phyloP scores from a whole-genome alignment of 2,888 invertebrate genomes.

The Eilema griseolum region DNA sequence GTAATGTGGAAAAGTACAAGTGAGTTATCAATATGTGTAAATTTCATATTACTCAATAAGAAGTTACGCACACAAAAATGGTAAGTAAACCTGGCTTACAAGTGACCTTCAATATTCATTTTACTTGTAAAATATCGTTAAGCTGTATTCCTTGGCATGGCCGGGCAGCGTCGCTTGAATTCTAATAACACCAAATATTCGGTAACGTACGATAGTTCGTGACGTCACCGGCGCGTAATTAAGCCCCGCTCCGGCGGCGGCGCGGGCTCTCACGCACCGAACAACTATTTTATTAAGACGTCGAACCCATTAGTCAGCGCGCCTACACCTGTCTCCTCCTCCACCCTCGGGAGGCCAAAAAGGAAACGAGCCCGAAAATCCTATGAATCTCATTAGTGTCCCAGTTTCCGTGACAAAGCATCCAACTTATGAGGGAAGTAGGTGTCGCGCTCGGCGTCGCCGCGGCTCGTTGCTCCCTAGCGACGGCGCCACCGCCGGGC shows the following conservation, averaged over 20 bases:
- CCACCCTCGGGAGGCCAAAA: background rate
- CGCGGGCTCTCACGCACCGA: conserved; percentile 13
- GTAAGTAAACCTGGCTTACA: too few relatives aligned
- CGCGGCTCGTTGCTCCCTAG: conserved; percentile 19
- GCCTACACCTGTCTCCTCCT: conserved; percentile 12
- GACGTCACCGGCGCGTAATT: conserved; percentile 9
- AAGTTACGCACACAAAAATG: too few relatives aligned
- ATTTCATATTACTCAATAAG: too few relatives aligned
- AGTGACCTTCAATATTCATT: background rate
- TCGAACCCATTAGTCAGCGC: conserved; percentile 18
- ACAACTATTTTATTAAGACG: conserved; percentile 19
- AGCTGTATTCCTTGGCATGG: background rate
- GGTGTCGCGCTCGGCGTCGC: conserved; percentile 20
- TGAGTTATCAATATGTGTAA: too few relatives aligned
- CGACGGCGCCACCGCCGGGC: conserved; percentile 11
- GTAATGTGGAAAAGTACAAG: too few relatives aligned
- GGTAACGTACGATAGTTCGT: conserved; percentile 20
- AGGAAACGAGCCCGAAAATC: conserved; percentile 23
- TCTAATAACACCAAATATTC: conserved; percentile 28
- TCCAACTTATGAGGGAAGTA: conserved; percentile 11
- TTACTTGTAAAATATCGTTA: background rate
- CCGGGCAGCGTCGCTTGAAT: conserved; percentile 21
- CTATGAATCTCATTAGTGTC: conserved; percentile 23
- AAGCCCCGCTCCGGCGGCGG: background rate
- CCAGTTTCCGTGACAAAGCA: conserved; percentile 19